Percentiles rank a stretch among this genome's conserved stretches.
Conservation (phyloP, 2,113 vertebrate species). For the Cynocephalus volans region DNA sequence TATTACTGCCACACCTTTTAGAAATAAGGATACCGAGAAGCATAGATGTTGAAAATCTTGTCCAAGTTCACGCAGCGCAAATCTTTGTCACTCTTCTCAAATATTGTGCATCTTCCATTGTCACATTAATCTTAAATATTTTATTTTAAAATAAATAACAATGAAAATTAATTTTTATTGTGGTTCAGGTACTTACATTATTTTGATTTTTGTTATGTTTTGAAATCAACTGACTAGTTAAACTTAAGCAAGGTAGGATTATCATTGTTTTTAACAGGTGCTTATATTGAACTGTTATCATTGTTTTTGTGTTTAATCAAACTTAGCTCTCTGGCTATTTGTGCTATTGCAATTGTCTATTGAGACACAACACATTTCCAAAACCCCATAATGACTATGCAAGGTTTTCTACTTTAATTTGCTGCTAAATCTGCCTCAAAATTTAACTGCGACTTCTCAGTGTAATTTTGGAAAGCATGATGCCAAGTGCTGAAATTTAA, state of each 20-base stretch:
- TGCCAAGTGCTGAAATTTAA: background rate
- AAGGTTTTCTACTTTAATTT: background rate
- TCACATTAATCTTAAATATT: background rate
- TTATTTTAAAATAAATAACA: background rate
- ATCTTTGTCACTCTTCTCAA: background rate
- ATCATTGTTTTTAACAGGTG: background rate
- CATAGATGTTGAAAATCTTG: background rate
- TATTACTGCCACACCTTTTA: background rate
- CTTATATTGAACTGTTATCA: background rate
- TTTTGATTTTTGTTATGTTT: background rate
- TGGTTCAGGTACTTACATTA: background rate
- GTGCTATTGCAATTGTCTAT: background rate
- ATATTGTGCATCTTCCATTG: background rate
- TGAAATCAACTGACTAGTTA: background rate
- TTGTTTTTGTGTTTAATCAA: background rate
- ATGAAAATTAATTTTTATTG: background rate
- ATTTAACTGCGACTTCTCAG: background rate
- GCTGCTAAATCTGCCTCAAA: background rate
- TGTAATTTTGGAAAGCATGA: conserved; percentile 32
- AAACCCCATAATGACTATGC: background rate
- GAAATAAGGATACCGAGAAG: background rate
- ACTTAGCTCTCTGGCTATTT: background rate
- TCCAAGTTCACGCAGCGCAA: background rate
- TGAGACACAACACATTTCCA: background rate
- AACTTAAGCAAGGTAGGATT: background rate